Percentiles rank a stretch among this genome's conserved stretches.
phyloP scores from a whole-genome alignment of 2,888 invertebrate genomes.

The Noctua janthe region DNA sequence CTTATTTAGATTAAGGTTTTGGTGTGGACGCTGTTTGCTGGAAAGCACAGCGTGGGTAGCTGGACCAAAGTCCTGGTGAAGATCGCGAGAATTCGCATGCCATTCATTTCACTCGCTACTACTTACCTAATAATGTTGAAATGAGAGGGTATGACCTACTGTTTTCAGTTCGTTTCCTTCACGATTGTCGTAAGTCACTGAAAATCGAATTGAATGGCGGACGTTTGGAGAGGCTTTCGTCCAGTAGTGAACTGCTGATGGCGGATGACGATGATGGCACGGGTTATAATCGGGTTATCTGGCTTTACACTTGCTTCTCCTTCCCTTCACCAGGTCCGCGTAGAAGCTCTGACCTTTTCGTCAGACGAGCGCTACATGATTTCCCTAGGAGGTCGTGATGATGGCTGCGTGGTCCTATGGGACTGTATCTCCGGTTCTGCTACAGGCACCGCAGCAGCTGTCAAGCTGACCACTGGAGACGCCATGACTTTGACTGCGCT shows the following conservation, averaged over 20 bases:
- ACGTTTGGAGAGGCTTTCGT: not conserved
- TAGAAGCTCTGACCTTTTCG: constrained; percentile 96
- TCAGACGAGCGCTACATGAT: constrained; percentile 95
- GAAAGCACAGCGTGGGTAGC: not conserved
- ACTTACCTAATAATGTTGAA: not conserved
- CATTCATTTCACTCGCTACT: not conserved
- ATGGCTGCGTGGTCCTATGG: constrained; percentile 96
- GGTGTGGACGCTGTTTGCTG: too few species aligned
- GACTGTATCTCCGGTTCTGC: constrained; percentile 92
- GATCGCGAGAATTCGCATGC: not conserved
- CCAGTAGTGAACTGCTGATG: not conserved
- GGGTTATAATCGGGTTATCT: too few species aligned
- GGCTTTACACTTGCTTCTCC: not conserved
- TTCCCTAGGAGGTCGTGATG: constrained; percentile 97
- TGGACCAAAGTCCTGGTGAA: not conserved
- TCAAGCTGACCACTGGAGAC: constrained; percentile 93
- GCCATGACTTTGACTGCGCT: constrained; percentile 91
- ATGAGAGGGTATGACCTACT: not conserved
- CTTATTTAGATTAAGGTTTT: not conserved
- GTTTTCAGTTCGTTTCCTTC: not conserved
- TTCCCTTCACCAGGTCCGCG: constrained; percentile 91
- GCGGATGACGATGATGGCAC: not conserved
- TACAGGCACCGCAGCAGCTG: constrained; percentile 91
- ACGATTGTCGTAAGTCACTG: not conserved
- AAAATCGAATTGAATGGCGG: not conserved